Percentiles rank a stretch among this genome's conserved stretches.
Evolutionary conservation across 2,113 vertebrate genomes (phyloP).

Genomic region (Tragelaphus scriptus): DNA sequence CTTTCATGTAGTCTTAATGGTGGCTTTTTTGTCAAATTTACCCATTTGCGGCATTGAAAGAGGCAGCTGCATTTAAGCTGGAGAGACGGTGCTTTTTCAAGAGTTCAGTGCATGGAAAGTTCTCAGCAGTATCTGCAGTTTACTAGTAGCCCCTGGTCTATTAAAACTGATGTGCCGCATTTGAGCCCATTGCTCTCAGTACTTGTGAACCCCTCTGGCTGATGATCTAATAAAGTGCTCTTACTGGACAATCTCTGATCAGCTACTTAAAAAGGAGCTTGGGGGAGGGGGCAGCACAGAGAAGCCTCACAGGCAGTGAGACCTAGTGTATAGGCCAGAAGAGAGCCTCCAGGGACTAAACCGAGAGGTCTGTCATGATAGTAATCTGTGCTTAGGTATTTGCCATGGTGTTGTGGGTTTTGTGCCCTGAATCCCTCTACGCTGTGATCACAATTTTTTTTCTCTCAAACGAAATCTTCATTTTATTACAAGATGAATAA

Average conservation of each 20-base stretch:
- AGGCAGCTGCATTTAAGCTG: conserved; percentile 92
- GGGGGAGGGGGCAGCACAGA: conserved; percentile 22
- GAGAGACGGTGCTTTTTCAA: conserved; percentile 90
- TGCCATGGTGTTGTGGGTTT: conserved; percentile 35
- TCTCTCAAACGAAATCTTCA: background rate
- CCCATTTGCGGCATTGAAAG: conserved; percentile 91
- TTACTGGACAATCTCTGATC: conserved; percentile 88
- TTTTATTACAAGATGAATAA: conserved; percentile 25
- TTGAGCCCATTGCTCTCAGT: conserved; percentile 86
- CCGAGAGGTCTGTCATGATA: conserved; percentile 59
- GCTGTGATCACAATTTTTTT: background rate
- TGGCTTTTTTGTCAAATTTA: conserved; percentile 91
- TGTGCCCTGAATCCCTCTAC: conserved; percentile 8
- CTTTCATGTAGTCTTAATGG: conserved; percentile 93
- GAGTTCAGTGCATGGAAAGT: conserved; percentile 89
- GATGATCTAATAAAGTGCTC: conserved; percentile 91
- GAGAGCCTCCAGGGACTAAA: conserved; percentile 30
- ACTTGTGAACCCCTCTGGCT: conserved; percentile 87
- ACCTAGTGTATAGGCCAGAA: conserved; percentile 21
- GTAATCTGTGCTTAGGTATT: conserved; percentile 52
- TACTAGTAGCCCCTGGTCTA: conserved; percentile 85
- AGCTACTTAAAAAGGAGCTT: conserved; percentile 80
- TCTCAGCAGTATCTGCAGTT: conserved; percentile 88
- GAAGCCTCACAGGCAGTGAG: conserved; percentile 51
- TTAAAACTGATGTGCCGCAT: conserved; percentile 87